Percentiles rank a stretch among this genome's conserved stretches.
Evolutionary conservation across 2,888 invertebrate species (phyloP).

Genomic region (Eupithecia insigniata): DNA sequence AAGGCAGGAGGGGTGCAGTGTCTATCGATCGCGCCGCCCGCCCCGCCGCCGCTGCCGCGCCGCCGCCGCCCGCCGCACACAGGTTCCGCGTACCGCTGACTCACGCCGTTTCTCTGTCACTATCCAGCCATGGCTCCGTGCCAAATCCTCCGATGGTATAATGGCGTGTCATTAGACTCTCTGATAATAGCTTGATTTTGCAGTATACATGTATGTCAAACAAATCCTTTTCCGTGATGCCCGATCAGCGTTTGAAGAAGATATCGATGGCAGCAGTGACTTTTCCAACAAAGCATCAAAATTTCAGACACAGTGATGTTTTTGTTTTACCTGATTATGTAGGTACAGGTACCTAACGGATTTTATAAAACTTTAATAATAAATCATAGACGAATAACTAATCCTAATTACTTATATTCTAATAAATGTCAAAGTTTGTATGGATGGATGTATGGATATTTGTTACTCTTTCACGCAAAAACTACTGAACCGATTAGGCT

Average conservation of each 20-base stretch:
- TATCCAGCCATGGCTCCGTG: constrained; percentile 68
- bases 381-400: constrained; percentile 1
- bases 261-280: neutral
- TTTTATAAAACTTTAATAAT: neutral
- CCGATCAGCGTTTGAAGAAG: neutral
- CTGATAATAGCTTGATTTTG: constrained; percentile 65
- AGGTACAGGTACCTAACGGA: no score
- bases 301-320: neutral
- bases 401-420: no score
- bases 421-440: no score
- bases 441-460: no score
- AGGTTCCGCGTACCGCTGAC: constrained; percentile 71
- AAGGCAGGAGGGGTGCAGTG: constrained; percentile 65
- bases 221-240: constrained; percentile 18
- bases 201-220: constrained; percentile 38
- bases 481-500: no score
- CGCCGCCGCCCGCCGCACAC: constrained; percentile 59
- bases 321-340: neutral
- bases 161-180: constrained; percentile 63
- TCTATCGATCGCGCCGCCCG: constrained; percentile 78
- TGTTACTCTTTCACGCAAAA: no score
- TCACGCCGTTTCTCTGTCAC: constrained; percentile 70
- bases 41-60: neutral
- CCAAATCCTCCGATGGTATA: constrained; percentile 71
- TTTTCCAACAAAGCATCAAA: neutral